A percentile compares a stretch with the other conserved stretches of the same genome.
phyloP scores from a whole-genome alignment of 2,797 vertebrate genomes.

The Falco berigora region DNA sequence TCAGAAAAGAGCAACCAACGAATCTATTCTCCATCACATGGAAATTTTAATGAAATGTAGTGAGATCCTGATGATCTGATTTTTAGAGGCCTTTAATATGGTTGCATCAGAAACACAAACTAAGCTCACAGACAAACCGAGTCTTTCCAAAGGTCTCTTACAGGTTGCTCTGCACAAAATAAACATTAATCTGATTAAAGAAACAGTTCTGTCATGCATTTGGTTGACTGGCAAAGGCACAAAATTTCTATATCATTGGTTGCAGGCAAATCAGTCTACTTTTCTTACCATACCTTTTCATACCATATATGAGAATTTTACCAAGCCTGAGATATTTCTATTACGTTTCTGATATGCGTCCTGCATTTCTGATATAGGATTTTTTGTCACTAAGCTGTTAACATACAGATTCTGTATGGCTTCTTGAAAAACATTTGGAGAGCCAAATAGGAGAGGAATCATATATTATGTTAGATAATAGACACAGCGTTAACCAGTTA shows the following conservation, averaged over 20 bases:
- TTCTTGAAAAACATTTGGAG: neutral
- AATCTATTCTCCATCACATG: neutral
- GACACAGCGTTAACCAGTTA: neutral
- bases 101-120: neutral
- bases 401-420: neutral
- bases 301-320: neutral
- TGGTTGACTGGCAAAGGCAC: neutral
- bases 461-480: neutral
- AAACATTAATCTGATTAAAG: neutral
- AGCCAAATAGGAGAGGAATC: neutral
- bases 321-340: neutral
- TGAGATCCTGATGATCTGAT: neutral
- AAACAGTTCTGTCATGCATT: neutral
- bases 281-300: neutral
- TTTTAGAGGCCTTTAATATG: neutral
- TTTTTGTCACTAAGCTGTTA: neutral
- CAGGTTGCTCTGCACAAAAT: neutral
- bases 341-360: neutral
- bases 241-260: neutral
- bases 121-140: neutral
- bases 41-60: neutral
- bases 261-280: neutral
- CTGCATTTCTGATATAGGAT: neutral
- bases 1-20: neutral
- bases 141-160: neutral